These are phyloP conservation scores for Hylaeus volcanicus DNA, from an alignment of 1,140 invertebrate genomes.

Conservation along the genomic window DNA sequence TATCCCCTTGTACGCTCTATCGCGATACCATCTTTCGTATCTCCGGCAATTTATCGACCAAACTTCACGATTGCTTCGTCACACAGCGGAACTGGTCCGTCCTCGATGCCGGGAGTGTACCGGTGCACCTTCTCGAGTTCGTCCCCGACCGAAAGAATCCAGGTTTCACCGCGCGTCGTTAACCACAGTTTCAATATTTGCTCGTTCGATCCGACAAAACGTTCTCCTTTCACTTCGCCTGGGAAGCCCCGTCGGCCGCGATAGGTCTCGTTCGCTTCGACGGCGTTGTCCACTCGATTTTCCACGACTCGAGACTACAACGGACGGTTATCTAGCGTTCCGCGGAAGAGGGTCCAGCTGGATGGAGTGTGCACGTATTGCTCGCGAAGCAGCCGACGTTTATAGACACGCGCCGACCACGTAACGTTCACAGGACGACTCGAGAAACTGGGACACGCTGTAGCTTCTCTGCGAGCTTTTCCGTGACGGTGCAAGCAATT, in stretches of 20 bases:
- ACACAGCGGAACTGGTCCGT: background rate
- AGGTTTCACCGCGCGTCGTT: slow-evolving; percentile 14
- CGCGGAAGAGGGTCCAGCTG: background rate
- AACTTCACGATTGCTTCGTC: slow-evolving; percentile 33
- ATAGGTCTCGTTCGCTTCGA: background rate
- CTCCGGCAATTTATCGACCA: slow-evolving; percentile 15
- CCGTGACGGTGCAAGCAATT: too few relatives aligned
- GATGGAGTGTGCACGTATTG: background rate
- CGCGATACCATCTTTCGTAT: slow-evolving; percentile 5
- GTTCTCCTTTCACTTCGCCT: slow-evolving; percentile 24
- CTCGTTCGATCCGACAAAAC: slow-evolving; percentile 26
- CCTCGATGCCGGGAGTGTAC: background rate
- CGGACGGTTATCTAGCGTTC: background rate
- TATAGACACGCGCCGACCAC: slow-evolving; percentile 53
- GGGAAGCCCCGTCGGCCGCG: background rate
- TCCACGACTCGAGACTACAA: too few relatives aligned
- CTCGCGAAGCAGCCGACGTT: slow-evolving; percentile 2
- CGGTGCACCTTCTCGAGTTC: background rate
- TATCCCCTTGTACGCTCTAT: background rate
- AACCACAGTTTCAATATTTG: slow-evolving; percentile 44
- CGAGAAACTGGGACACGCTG: slow-evolving; percentile 22
- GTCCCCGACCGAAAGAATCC: slow-evolving; percentile 13
- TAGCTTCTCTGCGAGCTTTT: too few relatives aligned
- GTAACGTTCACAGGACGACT: slow-evolving; percentile 1
- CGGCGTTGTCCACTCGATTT: background rate